These are phyloP conservation scores for Diloba caeruleocephala DNA, from an alignment of 2,888 invertebrate species.

Conservation along the genomic window DNA sequence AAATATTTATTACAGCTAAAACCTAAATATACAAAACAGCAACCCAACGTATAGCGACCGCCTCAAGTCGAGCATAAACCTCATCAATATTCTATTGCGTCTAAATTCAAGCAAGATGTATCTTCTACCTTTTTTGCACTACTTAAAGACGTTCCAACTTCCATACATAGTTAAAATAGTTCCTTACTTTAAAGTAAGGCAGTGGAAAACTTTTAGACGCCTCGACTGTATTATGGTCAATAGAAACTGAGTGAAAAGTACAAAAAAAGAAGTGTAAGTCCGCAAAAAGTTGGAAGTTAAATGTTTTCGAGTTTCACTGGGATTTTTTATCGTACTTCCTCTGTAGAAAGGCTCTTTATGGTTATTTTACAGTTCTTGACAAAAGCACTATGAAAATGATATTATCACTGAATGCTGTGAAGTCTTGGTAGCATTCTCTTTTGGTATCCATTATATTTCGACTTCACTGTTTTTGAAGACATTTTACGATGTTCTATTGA, in stretches of 20 bases:
- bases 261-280: conserved; percentile 65
- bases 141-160: conserved; percentile 53
- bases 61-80: conserved; percentile 41
- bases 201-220: conserved; percentile 63
- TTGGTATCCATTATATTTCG: conserved; percentile 35
- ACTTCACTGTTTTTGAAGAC: conserved; percentile 23
- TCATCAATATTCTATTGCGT: conserved; percentile 57
- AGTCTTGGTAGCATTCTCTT: conserved; percentile 32
- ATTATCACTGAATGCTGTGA: conserved; percentile 51
- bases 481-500: conserved; percentile 19
- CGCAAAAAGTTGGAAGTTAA: conserved; percentile 73
- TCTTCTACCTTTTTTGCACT: conserved; percentile 50
- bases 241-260: conserved; percentile 66
- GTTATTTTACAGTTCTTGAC: conserved; percentile 61
- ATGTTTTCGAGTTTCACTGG: conserved; percentile 67
- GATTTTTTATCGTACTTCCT: conserved; percentile 67
- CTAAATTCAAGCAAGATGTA: conserved; percentile 46
- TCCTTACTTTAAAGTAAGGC: conserved; percentile 66
- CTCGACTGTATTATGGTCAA: conserved; percentile 73
- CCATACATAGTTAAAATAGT: conserved; percentile 67
- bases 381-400: conserved; percentile 58
- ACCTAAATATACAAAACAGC: conserved; percentile 49
- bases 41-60: conserved; percentile 22
- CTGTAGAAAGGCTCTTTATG: conserved; percentile 54
- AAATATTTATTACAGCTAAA: conserved; percentile 40